Base-by-base conservation (phyloP, 2,797 vertebrate genomes). In the Coluber constrictor region DNA sequence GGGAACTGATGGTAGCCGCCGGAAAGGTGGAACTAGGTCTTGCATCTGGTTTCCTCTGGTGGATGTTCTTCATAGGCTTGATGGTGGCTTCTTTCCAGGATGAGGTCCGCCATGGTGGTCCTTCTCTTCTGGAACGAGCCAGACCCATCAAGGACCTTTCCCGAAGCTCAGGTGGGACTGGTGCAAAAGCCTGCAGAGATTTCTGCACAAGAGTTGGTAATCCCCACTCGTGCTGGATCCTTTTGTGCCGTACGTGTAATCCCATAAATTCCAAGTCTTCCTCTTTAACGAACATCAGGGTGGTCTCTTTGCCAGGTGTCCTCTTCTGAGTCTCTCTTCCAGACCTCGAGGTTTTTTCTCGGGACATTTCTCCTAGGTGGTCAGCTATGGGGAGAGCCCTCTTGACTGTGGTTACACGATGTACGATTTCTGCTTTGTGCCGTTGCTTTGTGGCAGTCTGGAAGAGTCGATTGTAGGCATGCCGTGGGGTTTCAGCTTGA, bases 11-110 rank as follows among this genome's bases (percentile, higher is more conserved):
- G 5, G 27, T 13, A 12, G 86, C 7, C 0, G 0, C 10, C 7
- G 70, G 5, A 1, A 18, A 27, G 5, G 25, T 1, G 0, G 16
- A 15, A 5, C 2, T 0, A 9, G 54, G 1, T n/a, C 9, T 20
- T 4, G 47, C 55, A 7, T 1, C 25, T 51, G 7, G 61, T 20
- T 29, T 55, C 60, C 51, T 8, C 10, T 27, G 91, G n/a, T 5
- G 2, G 16, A 86, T 57, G 55, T 32, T 29, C 55, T 57, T 59
- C 70, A 20, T 4, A 43, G 55, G 90, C 13, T 59, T 79, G 27
- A 56, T 6, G 0, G 12, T 37, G 13, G 32, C 13, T 59, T 55
- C 55, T 55, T 56, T n/a, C 25, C 8, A 18, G 12, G 55, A 25
- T 79, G 54, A 16, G 55, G 32, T 20, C 37, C 23, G 23, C 89